Base-by-base conservation (phyloP, 1,140 invertebrate genomes). In the Hesperophylax magnus region DNA sequence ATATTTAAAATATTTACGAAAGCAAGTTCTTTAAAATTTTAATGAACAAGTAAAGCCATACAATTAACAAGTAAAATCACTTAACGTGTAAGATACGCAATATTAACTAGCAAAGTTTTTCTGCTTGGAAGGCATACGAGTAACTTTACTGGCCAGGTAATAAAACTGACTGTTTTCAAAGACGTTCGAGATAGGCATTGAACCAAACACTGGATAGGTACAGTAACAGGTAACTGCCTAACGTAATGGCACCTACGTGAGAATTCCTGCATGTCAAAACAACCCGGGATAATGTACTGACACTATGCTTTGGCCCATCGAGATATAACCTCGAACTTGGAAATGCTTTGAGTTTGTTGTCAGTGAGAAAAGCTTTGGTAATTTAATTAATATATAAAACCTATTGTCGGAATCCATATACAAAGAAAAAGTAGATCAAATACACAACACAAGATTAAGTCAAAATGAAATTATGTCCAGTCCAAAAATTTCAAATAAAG, bases 211-310 rank as follows among this genome's bases (percentile, higher is more conserved):
- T 24, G n/a, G 34, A 17, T 67, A 31, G 9, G 39, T 47, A 34
- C 34, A 34, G 47, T 72, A 72, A 72, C 39, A 47, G 39, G 39
- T 72, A 72, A 72, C 69, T 8, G 24, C 17, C 47, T 14, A 53
- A 52, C 69, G 9, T 72, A 52, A 72, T 72, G 24, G 69, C 47
- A 27, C 18, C 18, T 72, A 72, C 69, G 69, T 72, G 69, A 34
- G 18, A 72, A 72, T 53, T 52, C n/a, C 69, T 52, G 3, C 69
- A 53, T 72, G 69, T 72, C 69, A 72, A 72, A 72, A 67, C 63
- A 67, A n/a, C 63, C 17, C 11, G 39, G 39, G 39, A 47, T 47
- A 47, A 47, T 47, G 39, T 47, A 14, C 39, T 11, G 39, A 47
- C 39, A 47, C 39, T 8, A 34, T 27, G 8, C 63, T 67, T 67